Base-by-base conservation (phyloP, 1,140 invertebrate genomes). In the Adoxophyes honmai region DNA sequence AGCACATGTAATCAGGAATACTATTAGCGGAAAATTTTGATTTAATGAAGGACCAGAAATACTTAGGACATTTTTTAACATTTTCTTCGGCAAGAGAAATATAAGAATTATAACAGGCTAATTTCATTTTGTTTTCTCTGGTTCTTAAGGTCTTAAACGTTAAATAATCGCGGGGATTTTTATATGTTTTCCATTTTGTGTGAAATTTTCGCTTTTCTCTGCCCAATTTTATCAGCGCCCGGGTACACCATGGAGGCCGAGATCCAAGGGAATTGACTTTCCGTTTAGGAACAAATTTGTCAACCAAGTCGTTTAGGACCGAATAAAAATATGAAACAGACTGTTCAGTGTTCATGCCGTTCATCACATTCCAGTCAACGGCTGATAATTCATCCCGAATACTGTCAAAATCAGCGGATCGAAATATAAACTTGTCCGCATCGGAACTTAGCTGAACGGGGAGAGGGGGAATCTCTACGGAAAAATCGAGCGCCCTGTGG, bases 11-110 rank as follows among this genome's bases (percentile, higher is more conserved):
- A 9, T 34, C 33, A 5, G 48, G 48, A 8, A 21, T 52, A 28
- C 28, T 11, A 15, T 34, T 52, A 13, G n/a, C 33, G 4, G 21
- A 34, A 14, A 52, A 52, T 34, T 52, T 52, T 8, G 48, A 34
- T 34, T 52, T 52, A 34, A 52, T 52, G n/a, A 52, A 52, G 13
- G 21, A 34, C 48, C 48, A 52, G n/a, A 52, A 52, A 10, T 52
- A 52, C 34, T 52, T 52, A 33, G 48, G 28, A 52, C 21, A 34
- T 0, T 34, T 33, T 8, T 21, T 18, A 13, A 34, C 13, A 14
- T 51, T 51, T 11, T 34, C 18, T 33, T 51, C 44, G 5, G 44
- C 21, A n/a, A 9, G 18, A 3, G 9, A 14, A 8, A 51, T 51
- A n/a, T 51, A 51, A 3, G 44, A 28, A 11, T 51, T 28, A 8